Evolutionary conservation across 2,888 invertebrate species (phyloP).

Genomic region (Leptopilina syphax): DNA sequence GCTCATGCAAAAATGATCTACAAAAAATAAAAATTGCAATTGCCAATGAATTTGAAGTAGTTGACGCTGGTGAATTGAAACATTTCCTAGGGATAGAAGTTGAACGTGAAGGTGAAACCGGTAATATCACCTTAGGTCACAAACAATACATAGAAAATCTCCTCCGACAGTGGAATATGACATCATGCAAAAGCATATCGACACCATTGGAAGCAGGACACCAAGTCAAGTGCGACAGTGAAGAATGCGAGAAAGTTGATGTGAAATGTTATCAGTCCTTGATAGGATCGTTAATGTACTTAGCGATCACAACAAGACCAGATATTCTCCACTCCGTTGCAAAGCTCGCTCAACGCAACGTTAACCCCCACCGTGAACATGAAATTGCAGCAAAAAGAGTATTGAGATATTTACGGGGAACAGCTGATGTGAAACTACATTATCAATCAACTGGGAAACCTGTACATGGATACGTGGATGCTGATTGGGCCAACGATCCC

Average conservation of each 20-base stretch:
- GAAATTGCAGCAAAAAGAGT: conserved; percentile 47
- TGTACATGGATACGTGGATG: conserved; percentile 41
- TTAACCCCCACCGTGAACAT: conserved; percentile 4
- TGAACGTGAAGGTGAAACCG: conserved; percentile 7
- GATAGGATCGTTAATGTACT: too few species aligned
- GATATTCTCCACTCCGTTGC: conserved; percentile 53
- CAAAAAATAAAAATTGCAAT: conserved; percentile 12
- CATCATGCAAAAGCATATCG: too few species aligned
- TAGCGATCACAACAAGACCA: conserved; percentile 48
- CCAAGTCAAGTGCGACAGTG: conserved; percentile 23
- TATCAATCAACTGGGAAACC: not conserved
- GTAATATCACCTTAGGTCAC: not conserved
- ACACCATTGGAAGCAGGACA: conserved; percentile 24
- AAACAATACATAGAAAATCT: not conserved
- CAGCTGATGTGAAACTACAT: conserved; percentile 31
- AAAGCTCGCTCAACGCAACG: conserved; percentile 47
- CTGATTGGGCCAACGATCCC: conserved; percentile 66
- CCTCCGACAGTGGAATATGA: too few species aligned
- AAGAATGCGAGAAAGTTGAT: conserved; percentile 21
- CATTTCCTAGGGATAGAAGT: conserved; percentile 9
- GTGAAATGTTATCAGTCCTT: too few species aligned
- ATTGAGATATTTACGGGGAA: conserved; percentile 54
- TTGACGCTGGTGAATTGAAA: conserved; percentile 3
- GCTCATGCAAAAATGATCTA: conserved; percentile 14
- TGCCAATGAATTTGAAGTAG: conserved; percentile 4